Conservation (phyloP, 2,888 invertebrate species). For the Acholoe squamosa region DNA sequence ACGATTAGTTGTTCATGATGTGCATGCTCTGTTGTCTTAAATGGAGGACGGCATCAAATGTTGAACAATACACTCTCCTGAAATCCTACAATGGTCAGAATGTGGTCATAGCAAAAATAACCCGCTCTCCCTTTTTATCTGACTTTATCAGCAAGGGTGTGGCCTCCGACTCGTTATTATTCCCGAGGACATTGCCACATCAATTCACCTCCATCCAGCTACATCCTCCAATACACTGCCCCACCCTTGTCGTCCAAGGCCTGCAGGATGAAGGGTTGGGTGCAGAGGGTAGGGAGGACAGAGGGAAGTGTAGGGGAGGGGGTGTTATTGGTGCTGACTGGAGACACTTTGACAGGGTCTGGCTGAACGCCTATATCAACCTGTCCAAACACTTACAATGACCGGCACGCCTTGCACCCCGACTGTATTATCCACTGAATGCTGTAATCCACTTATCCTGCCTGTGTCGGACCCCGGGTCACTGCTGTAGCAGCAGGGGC, state of each 20-base stretch:
- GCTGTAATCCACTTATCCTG: constrained; percentile 50
- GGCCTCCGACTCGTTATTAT: background rate
- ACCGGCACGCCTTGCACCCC: background rate
- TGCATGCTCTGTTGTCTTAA: too few relatives aligned
- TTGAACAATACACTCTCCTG: too few relatives aligned
- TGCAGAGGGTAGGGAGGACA: background rate
- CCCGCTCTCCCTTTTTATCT: background rate
- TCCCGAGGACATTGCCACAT: background rate
- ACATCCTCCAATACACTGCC: background rate
- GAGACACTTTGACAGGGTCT: constrained; percentile 30
- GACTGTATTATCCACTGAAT: constrained; percentile 43
- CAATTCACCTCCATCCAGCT: background rate
- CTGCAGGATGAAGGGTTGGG: background rate
- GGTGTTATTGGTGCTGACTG: constrained; percentile 31
- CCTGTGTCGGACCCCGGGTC: constrained; percentile 23
- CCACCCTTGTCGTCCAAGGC: background rate
- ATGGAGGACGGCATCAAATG: too few relatives aligned
- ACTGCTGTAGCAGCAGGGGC: background rate
- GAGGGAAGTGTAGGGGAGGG: background rate
- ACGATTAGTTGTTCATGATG: too few relatives aligned
- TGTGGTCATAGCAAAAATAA: background rate
- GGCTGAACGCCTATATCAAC: constrained; percentile 49
- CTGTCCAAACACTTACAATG: constrained; percentile 6
- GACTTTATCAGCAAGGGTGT: background rate
- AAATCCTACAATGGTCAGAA: too few relatives aligned